Base-by-base conservation (phyloP, 2,888 invertebrate species). In the Pterostichus madidus region DNA sequence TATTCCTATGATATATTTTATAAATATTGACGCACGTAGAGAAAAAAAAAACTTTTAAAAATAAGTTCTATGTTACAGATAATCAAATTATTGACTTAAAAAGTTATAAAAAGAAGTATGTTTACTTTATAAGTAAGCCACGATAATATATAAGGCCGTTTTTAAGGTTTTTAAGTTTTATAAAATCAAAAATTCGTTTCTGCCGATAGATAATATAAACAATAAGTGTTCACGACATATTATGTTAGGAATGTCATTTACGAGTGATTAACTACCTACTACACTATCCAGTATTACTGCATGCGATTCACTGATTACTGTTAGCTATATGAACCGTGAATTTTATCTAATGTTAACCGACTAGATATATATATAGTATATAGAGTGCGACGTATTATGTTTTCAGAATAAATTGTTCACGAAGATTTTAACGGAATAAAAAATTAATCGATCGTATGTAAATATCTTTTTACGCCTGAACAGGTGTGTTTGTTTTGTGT, bases 341-440 rank as follows among this genome's bases (percentile, higher is more conserved):
- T 77, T 77, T 77, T 77, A 77, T 35, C 76, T 31, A 75, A 77
- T 77, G 76, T 77, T 77, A 77, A 77, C 32, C 76, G 56, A 15
- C 56, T 77, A 77, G 76, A 35, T n/a, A 10, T 24, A n/a, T 35
- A 39, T 77, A 53, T 77, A 77, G 76, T 44, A 44, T 71, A 56
- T 49, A 52, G 24, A 24, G 39, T 32, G 76, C 76, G 76, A 77
- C 76, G 76, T 75, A 49, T 39, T 77, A 52, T 77, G 39, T 53
- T 53, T 52, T 56, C 39, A 52, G 35, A 79, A 77, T 35, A 32
- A 79, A 77, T 35, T 80, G 80, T 80, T 80, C 79, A 44, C 80
- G 80, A 80, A 77, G 75, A 77, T 80, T 80, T 64, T 68, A 79
- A 68, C 80, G 68, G 71, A 80, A 80, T 68, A 68, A 80, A 79